Conservation (phyloP, 2,113 vertebrate genomes). For the Columba janthina region DNA sequence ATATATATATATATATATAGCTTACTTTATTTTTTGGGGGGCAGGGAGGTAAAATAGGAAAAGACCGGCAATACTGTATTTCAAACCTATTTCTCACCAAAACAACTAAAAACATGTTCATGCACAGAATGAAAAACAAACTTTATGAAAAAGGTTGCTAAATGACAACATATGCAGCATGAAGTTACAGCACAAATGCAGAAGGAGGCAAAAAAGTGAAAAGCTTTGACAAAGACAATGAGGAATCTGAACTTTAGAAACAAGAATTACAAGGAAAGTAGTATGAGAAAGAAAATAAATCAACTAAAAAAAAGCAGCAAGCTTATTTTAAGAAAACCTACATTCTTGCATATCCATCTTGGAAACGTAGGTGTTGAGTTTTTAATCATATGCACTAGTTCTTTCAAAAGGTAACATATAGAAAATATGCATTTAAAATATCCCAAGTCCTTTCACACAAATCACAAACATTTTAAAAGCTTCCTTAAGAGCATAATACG, state of each 20-base stretch:
- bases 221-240: neutral
- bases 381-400: neutral
- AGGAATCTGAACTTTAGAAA: neutral
- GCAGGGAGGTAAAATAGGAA: neutral
- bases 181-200: neutral
- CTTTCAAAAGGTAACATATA: neutral
- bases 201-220: neutral
- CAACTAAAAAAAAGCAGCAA: neutral
- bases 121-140: neutral
- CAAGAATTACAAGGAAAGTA: neutral
- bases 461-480: neutral
- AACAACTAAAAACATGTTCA: neutral
- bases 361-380: neutral
- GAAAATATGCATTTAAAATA: neutral
- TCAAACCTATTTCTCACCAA: neutral
- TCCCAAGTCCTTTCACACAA: neutral
- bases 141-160: neutral
- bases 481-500: neutral
- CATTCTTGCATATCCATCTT: neutral
- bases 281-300: neutral
- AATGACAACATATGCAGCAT: neutral
- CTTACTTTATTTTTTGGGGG: neutral
- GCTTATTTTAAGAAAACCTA: neutral
- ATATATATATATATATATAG: too few species aligned
- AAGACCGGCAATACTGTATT: neutral